These are phyloP conservation scores for Megastigmus dorsalis DNA, from an alignment of 2,888 invertebrate species.

Conservation along the genomic window DNA sequence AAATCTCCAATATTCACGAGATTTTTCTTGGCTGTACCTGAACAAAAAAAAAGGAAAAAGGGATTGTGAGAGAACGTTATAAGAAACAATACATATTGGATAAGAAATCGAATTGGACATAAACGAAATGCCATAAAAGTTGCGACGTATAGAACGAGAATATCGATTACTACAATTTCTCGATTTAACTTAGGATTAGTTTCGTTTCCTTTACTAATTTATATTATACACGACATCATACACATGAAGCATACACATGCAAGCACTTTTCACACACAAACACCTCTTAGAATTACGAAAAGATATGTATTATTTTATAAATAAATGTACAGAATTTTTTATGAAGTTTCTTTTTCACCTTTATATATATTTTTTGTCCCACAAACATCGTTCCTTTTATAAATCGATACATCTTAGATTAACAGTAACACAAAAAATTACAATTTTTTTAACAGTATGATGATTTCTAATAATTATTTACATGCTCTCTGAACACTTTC, in stretches of 20 bases:
- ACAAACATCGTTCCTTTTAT: neutral
- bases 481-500: neutral
- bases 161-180: constrained; percentile 38
- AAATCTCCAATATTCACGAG: constrained; percentile 17
- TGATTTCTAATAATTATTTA: too few species aligned
- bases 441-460: too few species aligned
- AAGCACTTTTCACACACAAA: constrained; percentile 45
- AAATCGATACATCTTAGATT: constrained; percentile 3
- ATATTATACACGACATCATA: constrained; percentile 50
- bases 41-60: neutral
- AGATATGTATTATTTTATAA: constrained; percentile 65
- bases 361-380: neutral
- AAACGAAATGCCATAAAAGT: constrained; percentile 55
- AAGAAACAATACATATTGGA: constrained; percentile 5
- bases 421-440: too few species aligned
- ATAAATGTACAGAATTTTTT: constrained; percentile 72
- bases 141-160: constrained; percentile 40
- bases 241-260: constrained; percentile 42
- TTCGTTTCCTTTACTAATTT: constrained; percentile 52
- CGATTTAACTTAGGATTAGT: constrained; percentile 49
- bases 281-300: constrained; percentile 47
- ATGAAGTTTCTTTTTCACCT: constrained; percentile 18
- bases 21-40: constrained; percentile 42
- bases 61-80: neutral
- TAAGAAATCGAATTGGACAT: constrained; percentile 23